Percentiles rank a stretch among this genome's conserved stretches.
phyloP scores from a whole-genome alignment of 2,113 vertebrate genomes.

The Mormyrus lacerda region DNA sequence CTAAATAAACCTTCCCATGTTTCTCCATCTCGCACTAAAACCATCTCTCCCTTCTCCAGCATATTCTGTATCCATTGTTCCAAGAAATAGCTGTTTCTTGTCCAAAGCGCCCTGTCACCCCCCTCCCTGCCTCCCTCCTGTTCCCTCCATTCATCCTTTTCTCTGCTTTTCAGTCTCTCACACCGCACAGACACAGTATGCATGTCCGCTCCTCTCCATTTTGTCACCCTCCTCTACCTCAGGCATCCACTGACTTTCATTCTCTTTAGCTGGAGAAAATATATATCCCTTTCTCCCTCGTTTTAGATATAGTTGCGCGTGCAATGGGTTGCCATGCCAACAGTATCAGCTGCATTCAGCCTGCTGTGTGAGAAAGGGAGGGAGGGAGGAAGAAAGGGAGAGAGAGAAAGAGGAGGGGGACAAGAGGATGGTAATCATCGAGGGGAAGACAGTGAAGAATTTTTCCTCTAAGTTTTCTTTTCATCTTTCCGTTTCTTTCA shows the following conservation, averaged over 20 bases:
- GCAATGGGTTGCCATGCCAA: conserved; percentile 60
- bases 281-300: conserved; percentile 27
- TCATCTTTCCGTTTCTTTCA: conserved; percentile 27
- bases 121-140: background rate
- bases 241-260: background rate
- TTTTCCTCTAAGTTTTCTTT: conserved; percentile 12
- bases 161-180: background rate
- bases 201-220: conserved; percentile 11
- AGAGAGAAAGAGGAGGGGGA: conserved; percentile 27
- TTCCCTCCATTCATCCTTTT: background rate
- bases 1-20: background rate
- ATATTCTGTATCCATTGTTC: background rate
- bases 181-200: background rate
- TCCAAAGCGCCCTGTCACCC: background rate
- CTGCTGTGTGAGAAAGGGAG: conserved; percentile 32
- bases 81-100: background rate
- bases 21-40: background rate
- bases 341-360: conserved; percentile 42
- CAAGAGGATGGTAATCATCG: conserved; percentile 38
- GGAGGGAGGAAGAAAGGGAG: conserved; percentile 25
- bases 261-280: background rate
- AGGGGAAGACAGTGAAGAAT: conserved; percentile 39
- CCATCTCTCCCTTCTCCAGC: background rate
- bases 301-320: conserved; percentile 45
- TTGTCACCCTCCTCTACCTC: conserved; percentile 13